Conservation (phyloP, 2,797 vertebrate genomes). For the Sciurus carolinensis region DNA sequence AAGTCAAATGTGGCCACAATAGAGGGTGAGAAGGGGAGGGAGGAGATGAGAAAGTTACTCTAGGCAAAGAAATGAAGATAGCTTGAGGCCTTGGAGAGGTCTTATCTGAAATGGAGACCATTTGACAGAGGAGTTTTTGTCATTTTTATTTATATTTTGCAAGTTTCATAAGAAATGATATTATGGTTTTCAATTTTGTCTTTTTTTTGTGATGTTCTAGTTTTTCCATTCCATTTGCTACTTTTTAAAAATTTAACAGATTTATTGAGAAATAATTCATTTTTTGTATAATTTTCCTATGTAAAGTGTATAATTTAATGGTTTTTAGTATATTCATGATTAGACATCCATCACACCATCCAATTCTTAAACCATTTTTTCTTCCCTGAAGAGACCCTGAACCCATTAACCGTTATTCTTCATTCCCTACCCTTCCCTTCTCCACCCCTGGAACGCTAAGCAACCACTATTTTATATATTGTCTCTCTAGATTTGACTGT, state of each 20-base stretch:
- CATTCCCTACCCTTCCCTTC: neutral
- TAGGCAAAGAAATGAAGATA: neutral
- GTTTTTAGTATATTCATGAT: neutral
- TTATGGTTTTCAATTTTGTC: neutral
- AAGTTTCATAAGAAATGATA: neutral
- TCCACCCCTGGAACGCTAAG: neutral
- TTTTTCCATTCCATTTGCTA: neutral
- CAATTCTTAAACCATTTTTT: neutral
- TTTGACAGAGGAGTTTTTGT: neutral
- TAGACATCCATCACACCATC: neutral
- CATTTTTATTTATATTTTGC: neutral
- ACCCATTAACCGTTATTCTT: neutral
- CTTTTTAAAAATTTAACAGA: neutral
- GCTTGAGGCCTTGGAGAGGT: neutral
- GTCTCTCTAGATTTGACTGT: neutral
- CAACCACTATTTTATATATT: neutral
- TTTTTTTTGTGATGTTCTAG: neutral
- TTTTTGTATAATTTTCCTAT: neutral
- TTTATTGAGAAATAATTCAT: conserved; percentile 14
- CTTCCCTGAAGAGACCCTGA: neutral
- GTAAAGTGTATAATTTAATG: neutral
- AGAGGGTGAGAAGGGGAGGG: neutral
- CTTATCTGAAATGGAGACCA: neutral
- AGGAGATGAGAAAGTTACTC: neutral
- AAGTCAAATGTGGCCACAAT: neutral